Evolutionary conservation across 2,113 vertebrate species (phyloP).

Genomic region (Vulpes ferrilata): DNA sequence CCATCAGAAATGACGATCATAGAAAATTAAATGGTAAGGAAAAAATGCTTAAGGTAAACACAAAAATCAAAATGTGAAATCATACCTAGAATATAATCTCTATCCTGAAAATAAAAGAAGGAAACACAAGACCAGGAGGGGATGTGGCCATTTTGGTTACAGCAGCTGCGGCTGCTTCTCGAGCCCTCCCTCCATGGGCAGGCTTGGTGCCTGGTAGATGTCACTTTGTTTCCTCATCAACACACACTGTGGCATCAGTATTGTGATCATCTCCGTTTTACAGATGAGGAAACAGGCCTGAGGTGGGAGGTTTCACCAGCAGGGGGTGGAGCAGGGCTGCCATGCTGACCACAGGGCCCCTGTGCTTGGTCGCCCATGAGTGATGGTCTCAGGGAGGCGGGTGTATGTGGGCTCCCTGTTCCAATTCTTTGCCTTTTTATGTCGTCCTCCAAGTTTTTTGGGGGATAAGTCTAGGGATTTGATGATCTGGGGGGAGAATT

Average conservation of each 20-base stretch:
- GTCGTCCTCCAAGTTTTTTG: not conserved
- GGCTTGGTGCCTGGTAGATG: no score
- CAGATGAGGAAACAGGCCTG: conserved; percentile 11
- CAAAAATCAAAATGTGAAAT: not conserved
- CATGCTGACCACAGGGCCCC: rapidly evolving
- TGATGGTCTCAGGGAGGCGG: not conserved
- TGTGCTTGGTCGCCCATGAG: not conserved
- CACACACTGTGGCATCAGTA: not conserved
- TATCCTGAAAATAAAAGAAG: not conserved
- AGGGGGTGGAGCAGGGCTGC: not conserved
- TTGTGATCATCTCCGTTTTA: not conserved
- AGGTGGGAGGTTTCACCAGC: not conserved
- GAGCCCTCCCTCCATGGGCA: not conserved
- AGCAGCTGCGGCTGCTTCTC: rapidly evolving
- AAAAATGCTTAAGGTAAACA: not conserved
- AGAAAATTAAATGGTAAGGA: not conserved
- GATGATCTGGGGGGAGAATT: not conserved
- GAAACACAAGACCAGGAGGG: not conserved
- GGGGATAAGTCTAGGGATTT: not conserved
- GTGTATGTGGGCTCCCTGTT: conserved; percentile 50
- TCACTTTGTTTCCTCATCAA: not conserved
- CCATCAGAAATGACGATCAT: not conserved
- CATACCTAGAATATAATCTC: not conserved
- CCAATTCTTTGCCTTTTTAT: conserved; percentile 51
- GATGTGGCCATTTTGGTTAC: rapidly evolving